phyloP scores from a whole-genome alignment of 1,140 invertebrate genomes.

The Habropoda laboriosa region DNA sequence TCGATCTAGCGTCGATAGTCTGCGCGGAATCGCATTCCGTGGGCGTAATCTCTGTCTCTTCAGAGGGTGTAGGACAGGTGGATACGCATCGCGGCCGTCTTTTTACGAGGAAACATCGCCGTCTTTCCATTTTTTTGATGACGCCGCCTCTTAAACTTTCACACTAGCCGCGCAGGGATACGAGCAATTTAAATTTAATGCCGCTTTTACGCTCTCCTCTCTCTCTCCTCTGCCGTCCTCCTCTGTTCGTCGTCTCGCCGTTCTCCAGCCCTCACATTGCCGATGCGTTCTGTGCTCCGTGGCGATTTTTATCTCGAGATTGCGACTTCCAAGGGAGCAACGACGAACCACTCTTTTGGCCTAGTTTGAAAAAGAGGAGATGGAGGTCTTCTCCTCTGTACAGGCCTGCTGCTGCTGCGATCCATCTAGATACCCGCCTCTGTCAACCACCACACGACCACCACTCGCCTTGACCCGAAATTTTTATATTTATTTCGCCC shows the following conservation, averaged over 20 bases:
- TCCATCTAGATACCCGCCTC: conserved; percentile 45
- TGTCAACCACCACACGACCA: conserved; percentile 33
- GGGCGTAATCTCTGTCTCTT: conserved; percentile 45
- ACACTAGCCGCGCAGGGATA: conserved; percentile 42
- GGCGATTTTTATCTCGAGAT: conserved; percentile 65
- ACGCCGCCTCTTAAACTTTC: conserved; percentile 51
- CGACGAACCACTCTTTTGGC: conserved; percentile 31
- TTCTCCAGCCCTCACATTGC: neutral
- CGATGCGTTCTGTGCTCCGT: conserved; percentile 45
- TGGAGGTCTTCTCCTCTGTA: no score
- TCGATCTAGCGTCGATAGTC: conserved; percentile 11
- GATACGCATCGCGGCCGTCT: conserved; percentile 38
- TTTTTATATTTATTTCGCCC: conserved; percentile 10
- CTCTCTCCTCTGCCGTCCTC: no score
- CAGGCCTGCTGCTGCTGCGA: conserved; percentile 24
- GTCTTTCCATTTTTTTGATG: conserved; percentile 28
- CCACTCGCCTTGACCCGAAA: conserved; percentile 49
- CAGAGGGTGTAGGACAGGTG: neutral
- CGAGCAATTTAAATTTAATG: conserved; percentile 69
- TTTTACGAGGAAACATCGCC: conserved; percentile 31
- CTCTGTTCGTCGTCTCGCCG: neutral
- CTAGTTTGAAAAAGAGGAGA: conserved; percentile 28
- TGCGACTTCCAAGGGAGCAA: conserved; percentile 65
- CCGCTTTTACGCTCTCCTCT: conserved; percentile 35
- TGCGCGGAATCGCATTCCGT: conserved; percentile 21